phyloP scores from a whole-genome alignment of 2,888 invertebrate species.

The Steinernema scapterisci region DNA sequence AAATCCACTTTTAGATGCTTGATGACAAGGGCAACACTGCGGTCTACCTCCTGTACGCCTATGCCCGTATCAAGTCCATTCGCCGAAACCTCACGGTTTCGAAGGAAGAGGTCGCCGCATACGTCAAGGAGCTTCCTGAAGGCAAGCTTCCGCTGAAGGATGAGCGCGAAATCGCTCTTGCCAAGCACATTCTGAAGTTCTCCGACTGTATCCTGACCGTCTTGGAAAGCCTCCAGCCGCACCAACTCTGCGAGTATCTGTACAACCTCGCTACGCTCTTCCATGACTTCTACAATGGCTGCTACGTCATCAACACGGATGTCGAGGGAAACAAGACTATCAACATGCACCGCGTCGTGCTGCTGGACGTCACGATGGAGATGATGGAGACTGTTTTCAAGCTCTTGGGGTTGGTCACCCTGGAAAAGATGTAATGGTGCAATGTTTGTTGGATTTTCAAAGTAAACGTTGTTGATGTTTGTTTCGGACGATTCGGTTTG shows the following conservation, averaged over 20 bases:
- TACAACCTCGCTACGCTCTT: conserved; percentile 91
- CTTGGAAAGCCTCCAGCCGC: conserved; percentile 71
- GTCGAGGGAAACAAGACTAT: conserved; percentile 72
- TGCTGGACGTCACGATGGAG: conserved; percentile 88
- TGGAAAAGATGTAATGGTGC: conserved; percentile 81
- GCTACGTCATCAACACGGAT: conserved; percentile 95
- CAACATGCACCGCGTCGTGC: conserved; percentile 82
- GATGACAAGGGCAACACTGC: conserved; percentile 99
- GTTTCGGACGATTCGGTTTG: not conserved
- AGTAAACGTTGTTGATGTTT: not conserved
- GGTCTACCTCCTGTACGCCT: conserved; percentile 91
- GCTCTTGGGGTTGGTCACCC: conserved; percentile 87
- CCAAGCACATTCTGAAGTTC: conserved; percentile 82
- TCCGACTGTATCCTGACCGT: conserved; percentile 85
- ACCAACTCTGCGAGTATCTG: conserved; percentile 86
- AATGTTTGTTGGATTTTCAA: conserved; percentile 14
- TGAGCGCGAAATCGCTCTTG: conserved; percentile 90
- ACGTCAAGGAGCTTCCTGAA: conserved; percentile 74
- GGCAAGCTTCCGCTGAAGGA: conserved; percentile 69
- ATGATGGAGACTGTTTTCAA: conserved; percentile 85
- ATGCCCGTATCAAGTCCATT: conserved; percentile 81
- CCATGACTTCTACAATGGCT: conserved; percentile 94
- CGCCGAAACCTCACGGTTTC: conserved; percentile 69
- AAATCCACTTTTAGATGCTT: conserved; percentile 77
- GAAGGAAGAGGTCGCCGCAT: conserved; percentile 71